Evolutionary conservation across 2,888 invertebrate species (phyloP).

Genomic region (Xylota sylvarum): DNA sequence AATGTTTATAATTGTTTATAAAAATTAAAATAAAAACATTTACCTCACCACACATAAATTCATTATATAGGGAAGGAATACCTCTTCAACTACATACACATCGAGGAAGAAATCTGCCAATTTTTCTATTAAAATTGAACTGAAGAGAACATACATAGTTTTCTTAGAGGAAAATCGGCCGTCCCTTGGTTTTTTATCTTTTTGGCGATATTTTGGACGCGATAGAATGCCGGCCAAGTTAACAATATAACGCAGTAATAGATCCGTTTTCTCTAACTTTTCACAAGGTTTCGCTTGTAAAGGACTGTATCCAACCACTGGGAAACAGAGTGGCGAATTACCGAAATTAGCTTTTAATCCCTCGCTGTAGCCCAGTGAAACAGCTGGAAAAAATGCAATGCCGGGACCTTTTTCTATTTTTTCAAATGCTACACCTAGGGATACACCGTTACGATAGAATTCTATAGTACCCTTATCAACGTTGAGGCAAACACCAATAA

Average conservation of each 20-base stretch:
- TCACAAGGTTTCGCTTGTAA: slow-evolving; percentile 86
- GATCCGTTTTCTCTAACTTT: slow-evolving; percentile 81
- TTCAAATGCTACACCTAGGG: slow-evolving; percentile 90
- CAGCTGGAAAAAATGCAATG: slow-evolving; percentile 92
- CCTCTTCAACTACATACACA: slow-evolving; percentile 89
- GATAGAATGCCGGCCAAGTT: slow-evolving; percentile 82
- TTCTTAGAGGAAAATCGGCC: slow-evolving; percentile 82
- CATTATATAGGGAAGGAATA: slow-evolving; percentile 86
- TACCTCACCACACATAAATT: slow-evolving; percentile 80
- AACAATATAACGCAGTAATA: slow-evolving; percentile 82
- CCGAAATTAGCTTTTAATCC: slow-evolving; percentile 93
- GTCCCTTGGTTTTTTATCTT: slow-evolving; percentile 69
- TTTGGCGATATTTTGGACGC: slow-evolving; percentile 79
- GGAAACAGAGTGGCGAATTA: slow-evolving; percentile 88
- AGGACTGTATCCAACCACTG: slow-evolving; percentile 88
- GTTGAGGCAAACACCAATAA: slow-evolving; percentile 91
- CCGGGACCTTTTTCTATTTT: slow-evolving; percentile 90
- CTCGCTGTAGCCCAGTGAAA: slow-evolving; percentile 91
- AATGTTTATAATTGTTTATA: slow-evolving; percentile 3
- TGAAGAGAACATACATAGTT: slow-evolving; percentile 86
- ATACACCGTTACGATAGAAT: slow-evolving; percentile 90
- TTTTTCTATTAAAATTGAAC: slow-evolving; percentile 87
- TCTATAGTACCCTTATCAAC: slow-evolving; percentile 89
- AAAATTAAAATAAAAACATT: slow-evolving; percentile 13
- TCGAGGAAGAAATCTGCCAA: slow-evolving; percentile 87